Conservation (phyloP, 2,888 invertebrate species). For the Hesperia comma region DNA sequence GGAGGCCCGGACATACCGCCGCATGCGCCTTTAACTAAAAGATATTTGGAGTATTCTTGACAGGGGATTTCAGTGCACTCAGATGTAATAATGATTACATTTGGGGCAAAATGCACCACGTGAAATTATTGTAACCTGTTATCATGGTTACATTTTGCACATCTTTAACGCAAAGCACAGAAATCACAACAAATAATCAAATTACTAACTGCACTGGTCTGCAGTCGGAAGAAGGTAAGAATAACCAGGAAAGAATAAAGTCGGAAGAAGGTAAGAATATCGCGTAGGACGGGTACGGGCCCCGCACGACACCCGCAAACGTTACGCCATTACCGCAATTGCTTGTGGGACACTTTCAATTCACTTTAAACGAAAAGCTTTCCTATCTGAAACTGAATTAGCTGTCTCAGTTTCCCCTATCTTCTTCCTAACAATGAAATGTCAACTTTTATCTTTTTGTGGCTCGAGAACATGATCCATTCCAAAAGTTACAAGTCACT, state of each 20-base stretch:
- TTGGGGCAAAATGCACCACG: no score
- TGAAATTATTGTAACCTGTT: no score
- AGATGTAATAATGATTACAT: no score
- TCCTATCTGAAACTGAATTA: slow-evolving; percentile 6
- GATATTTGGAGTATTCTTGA: no score
- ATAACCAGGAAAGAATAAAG: no score
- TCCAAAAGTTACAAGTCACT: no score
- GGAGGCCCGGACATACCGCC: no score
- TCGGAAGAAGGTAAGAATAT: background rate
- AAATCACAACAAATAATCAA: background rate
- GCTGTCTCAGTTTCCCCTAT: background rate
- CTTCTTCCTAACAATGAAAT: slow-evolving; percentile 1
- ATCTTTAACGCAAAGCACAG: no score
- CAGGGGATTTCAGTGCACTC: no score
- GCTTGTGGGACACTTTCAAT: slow-evolving; percentile 23
- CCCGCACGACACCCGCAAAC: slow-evolving; percentile 9
- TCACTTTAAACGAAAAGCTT: slow-evolving; percentile 13
- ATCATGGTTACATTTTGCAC: no score
- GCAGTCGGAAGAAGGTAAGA: background rate
- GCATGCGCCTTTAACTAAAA: no score
- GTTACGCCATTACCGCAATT: slow-evolving; percentile 23
- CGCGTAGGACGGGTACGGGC: background rate
- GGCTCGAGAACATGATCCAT: no score
- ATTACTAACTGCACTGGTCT: background rate
- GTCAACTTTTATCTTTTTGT: background rate